Evolutionary conservation across 2,797 vertebrate species (phyloP).

Genomic region (Muraenolepis orangiensis): DNA sequence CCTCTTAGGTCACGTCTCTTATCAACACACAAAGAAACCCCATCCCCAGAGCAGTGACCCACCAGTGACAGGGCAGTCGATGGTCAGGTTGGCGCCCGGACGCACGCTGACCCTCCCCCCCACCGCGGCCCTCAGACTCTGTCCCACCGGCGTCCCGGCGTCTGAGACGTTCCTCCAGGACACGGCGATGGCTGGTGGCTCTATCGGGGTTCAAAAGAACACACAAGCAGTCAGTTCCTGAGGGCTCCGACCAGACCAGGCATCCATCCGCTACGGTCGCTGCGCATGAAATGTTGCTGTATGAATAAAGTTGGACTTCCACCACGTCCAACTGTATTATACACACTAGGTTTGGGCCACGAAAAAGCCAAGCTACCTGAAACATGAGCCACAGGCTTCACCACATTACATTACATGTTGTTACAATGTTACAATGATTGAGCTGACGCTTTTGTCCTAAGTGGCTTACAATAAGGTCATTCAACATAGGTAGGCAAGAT

Average conservation of each 20-base stretch:
- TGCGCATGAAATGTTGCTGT: too few species aligned
- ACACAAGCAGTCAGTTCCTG: neutral
- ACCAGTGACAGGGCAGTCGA: conserved; percentile 84
- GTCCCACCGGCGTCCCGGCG: conserved; percentile 30
- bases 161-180: conserved; percentile 70
- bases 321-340: neutral
- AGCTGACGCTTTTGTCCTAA: too few species aligned
- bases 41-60: conserved; percentile 34
- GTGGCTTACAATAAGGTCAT: too few species aligned
- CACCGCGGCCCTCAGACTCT: conserved; percentile 63
- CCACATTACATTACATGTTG: too few species aligned
- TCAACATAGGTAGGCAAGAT: too few species aligned
- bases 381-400: neutral
- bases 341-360: neutral
- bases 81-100: conserved; percentile 66
- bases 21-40: neutral
- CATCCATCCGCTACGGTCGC: too few species aligned
- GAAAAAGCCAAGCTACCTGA: neutral
- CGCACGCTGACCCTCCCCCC: conserved; percentile 72
- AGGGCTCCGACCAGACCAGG: neutral
- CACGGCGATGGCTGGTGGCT: conserved; percentile 75
- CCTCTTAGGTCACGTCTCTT: neutral
- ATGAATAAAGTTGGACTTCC: neutral
- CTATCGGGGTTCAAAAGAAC: conserved; percentile 59
- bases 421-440: too few species aligned